Base-by-base conservation (phyloP, 2,888 invertebrate genomes). In the Calameuta idolon region DNA sequence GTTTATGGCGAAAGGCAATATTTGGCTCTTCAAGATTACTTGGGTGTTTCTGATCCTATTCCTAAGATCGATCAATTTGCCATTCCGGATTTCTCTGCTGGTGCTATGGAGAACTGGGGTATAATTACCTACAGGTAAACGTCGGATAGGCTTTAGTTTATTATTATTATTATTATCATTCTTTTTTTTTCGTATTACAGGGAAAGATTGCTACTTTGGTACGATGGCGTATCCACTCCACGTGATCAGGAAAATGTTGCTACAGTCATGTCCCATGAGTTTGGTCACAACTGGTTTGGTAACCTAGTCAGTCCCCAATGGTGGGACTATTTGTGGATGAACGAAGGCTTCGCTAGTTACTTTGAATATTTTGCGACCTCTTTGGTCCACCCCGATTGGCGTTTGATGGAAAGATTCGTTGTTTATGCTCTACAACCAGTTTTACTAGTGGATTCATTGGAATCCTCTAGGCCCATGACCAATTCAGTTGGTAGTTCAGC, bases 91-190 rank as follows among this genome's bases (percentile, higher is more conserved):
- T 98, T 99, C 90, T 96, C 97, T 77, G 96, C 97, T 81, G 98
- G 98, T 84, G 98, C 99, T 77, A 99, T 99, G 98, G 98, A 99
- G 92, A 99, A 99, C 92, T 99, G 99, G 99, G 99, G 99, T 23
- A 88, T 95, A 40, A 93, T 95, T 4, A 91, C 90, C 4, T 92
- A 89, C 40, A 55, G 40, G 37, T n/a, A 74, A 55, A 23, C 23
- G 23, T 55, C 23, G 23, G 23, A 40, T 23, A 40, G 37, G 23
- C 15, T 4, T 9, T 23, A 40, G 23, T 15, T 23, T 74, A 15
- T 30, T 5, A 30, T 5, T 74, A 33, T 9, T 2, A 68, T 35
- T 55, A 23, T 34, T 5, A 55, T 23, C 1, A 33, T 37, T 73
- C 33, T 31, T 33, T 75, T 68, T 12, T 1, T 35, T 71, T 9